Conservation (phyloP, 2,797 vertebrate genomes). For the Glossophaga mutica region DNA sequence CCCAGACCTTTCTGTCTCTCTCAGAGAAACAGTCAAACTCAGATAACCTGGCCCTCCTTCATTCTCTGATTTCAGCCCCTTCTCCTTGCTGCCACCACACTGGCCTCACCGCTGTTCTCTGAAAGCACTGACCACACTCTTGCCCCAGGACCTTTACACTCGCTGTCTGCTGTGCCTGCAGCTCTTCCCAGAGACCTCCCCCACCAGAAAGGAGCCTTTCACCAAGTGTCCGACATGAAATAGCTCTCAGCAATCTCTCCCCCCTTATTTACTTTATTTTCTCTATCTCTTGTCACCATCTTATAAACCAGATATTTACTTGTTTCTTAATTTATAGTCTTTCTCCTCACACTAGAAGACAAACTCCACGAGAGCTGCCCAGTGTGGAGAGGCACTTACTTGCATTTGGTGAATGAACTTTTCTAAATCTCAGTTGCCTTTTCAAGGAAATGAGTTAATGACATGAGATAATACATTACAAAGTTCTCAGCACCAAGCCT, state of each 20-base stretch:
- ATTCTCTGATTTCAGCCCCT: not conserved
- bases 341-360: not conserved
- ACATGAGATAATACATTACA: not conserved
- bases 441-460: not conserved
- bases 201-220: not conserved
- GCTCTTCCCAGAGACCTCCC: not conserved
- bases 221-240: not conserved
- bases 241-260: not conserved
- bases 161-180: not conserved
- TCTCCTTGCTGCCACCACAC: not conserved
- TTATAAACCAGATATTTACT: not conserved
- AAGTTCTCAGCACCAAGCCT: not conserved
- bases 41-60: not conserved
- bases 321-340: not conserved
- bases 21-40: not conserved
- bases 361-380: not conserved
- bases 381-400: not conserved
- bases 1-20: not conserved
- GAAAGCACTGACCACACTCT: not conserved
- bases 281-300: not conserved
- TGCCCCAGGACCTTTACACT: not conserved
- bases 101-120: not conserved
- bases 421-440: not conserved
- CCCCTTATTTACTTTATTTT: not conserved
- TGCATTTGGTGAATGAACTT: not conserved